Conservation (phyloP, 2,797 vertebrate species). For the Poecile montanus region DNA sequence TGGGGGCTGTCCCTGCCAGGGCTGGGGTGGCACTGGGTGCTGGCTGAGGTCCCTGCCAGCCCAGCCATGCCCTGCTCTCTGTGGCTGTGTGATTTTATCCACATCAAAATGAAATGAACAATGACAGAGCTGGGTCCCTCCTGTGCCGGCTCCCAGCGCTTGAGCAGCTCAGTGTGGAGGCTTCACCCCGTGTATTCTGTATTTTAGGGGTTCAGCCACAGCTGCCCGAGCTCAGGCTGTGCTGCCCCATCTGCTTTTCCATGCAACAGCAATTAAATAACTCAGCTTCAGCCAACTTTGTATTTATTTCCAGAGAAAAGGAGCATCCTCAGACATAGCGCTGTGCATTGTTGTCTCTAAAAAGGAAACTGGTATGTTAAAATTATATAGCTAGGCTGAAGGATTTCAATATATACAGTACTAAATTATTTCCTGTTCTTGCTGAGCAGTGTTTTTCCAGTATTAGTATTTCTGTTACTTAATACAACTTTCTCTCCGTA, state of each 20-base stretch:
- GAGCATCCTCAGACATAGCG: background rate
- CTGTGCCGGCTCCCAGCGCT: background rate
- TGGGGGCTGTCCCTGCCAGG: background rate
- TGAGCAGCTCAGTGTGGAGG: background rate
- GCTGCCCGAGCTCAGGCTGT: conserved; percentile 19
- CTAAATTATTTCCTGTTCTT: conserved; percentile 64
- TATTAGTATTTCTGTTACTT: conserved; percentile 34
- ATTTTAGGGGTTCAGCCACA: conserved; percentile 40
- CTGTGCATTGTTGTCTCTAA: background rate
- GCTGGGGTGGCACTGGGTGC: background rate
- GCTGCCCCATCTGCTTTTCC: background rate
- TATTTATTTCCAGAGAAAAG: conserved; percentile 29
- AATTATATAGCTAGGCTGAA: background rate
- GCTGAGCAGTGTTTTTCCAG: conserved; percentile 47
- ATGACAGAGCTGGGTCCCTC: background rate
- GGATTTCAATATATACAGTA: conserved; percentile 10
- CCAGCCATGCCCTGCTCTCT: background rate
- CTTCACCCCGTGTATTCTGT: background rate
- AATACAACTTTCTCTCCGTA: background rate
- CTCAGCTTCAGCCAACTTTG: conserved; percentile 18
- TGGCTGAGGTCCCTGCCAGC: background rate
- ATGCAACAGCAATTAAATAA: background rate
- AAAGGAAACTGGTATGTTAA: background rate
- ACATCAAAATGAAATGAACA: background rate
- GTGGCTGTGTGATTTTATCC: background rate